Evolutionary conservation across 2,888 invertebrate species (phyloP).

Genomic region (Tetrapedia diversipes): DNA sequence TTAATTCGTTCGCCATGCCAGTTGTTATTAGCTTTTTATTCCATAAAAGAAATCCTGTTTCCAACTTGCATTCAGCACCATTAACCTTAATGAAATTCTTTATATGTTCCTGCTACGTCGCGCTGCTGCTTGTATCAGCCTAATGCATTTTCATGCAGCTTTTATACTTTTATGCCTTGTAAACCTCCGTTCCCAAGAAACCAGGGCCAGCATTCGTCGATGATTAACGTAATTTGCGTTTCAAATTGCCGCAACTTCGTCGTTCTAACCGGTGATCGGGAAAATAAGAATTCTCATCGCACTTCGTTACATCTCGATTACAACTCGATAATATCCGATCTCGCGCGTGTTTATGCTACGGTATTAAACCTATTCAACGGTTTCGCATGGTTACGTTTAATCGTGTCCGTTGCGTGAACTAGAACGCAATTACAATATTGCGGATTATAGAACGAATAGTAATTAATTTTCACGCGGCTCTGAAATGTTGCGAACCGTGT

Average conservation of each 20-base stretch:
- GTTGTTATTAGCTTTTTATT: not conserved
- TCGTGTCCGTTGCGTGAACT: slow-evolving; percentile 39
- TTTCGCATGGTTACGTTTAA: slow-evolving; percentile 42
- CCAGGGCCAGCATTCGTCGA: no score
- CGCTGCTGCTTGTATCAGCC: not conserved
- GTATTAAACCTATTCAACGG: slow-evolving; percentile 43
- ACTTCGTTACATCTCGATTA: no score
- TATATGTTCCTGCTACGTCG: not conserved
- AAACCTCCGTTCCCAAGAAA: not conserved
- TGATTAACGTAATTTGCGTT: not conserved
- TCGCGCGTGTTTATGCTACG: slow-evolving; percentile 21
- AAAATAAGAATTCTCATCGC: not conserved
- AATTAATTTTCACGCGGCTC: slow-evolving; percentile 39
- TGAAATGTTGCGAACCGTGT: slow-evolving; percentile 18
- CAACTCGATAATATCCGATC: slow-evolving; percentile 36
- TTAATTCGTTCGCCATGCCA: not conserved
- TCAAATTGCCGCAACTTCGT: not conserved
- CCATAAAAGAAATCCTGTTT: not conserved
- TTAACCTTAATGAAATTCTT: slow-evolving; percentile 19
- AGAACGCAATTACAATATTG: slow-evolving; percentile 44
- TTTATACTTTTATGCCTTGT: not conserved
- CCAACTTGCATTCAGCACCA: not conserved
- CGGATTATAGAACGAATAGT: slow-evolving; percentile 26
- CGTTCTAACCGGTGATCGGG: no score
- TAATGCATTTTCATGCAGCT: not conserved